These are phyloP conservation scores for Epiblema foenella DNA, from an alignment of 2,888 invertebrate genomes.

Conservation along the genomic window DNA sequence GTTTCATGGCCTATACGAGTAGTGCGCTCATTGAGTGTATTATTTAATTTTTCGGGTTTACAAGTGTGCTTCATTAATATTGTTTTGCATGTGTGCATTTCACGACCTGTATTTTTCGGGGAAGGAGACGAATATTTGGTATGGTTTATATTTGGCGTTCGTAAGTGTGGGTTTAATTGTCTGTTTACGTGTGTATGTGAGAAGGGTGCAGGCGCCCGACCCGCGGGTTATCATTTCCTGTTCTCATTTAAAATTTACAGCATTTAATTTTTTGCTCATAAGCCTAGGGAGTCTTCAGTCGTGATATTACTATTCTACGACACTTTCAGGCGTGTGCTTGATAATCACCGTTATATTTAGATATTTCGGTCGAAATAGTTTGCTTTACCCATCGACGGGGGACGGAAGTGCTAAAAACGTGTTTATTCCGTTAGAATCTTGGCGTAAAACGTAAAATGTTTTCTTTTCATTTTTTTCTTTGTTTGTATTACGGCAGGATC, in stretches of 20 bases:
- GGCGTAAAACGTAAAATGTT: constrained; percentile 16
- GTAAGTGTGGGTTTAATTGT: constrained; percentile 45
- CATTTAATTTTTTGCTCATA: constrained; percentile 71
- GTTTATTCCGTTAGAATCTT: constrained; percentile 34
- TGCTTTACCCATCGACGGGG: constrained; percentile 8
- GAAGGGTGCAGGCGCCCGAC: constrained; percentile 66
- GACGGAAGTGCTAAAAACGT: constrained; percentile 33
- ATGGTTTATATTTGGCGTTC: constrained; percentile 38
- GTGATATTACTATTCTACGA: constrained; percentile 47
- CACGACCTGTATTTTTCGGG: constrained; percentile 37
- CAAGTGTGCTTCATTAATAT: constrained; percentile 37
- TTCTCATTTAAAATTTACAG: constrained; percentile 83
- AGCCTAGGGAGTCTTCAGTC: constrained; percentile 59
- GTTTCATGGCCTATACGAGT: neutral
- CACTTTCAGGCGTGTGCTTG: constrained; percentile 26
- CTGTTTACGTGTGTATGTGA: constrained; percentile 49
- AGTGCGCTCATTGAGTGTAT: constrained; percentile 5
- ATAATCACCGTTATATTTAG: constrained; percentile 32
- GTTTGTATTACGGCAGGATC: neutral
- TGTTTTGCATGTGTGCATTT: constrained; percentile 39
- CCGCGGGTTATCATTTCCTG: constrained; percentile 85
- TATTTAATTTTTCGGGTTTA: constrained; percentile 31
- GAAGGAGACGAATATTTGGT: constrained; percentile 34
- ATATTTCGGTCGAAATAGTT: constrained; percentile 22
- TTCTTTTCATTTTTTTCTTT: constrained; percentile 16